Evolutionary conservation across 2,797 vertebrate genomes (phyloP).

Genomic region (Borostomias antarcticus): DNA sequence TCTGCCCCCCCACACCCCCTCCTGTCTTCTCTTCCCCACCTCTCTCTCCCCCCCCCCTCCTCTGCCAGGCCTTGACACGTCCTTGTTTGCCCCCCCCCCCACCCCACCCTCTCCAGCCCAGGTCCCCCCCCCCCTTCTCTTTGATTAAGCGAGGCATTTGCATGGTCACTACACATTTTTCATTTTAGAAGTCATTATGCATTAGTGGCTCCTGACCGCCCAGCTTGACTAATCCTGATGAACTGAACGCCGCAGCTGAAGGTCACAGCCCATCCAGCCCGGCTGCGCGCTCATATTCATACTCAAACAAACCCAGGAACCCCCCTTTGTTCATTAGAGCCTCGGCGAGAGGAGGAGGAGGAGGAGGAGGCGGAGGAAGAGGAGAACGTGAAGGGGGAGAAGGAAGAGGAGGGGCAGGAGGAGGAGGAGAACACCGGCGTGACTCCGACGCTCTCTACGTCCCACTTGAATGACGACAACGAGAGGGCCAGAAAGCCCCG

Average conservation of each 20-base stretch:
- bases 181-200: slow-evolving; percentile 99
- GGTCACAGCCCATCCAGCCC: slow-evolving; percentile 98
- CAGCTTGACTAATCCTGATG: slow-evolving; percentile 99
- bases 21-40: slow-evolving; percentile 73
- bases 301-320: slow-evolving; percentile 97
- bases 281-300: slow-evolving; percentile 99
- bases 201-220: slow-evolving; percentile 99
- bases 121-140: slow-evolving; percentile 88
- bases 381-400: too few relatives aligned
- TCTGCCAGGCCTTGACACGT: slow-evolving; percentile 96
- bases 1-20: slow-evolving; percentile 85
- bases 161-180: slow-evolving; percentile 99
- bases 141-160: slow-evolving; percentile 99
- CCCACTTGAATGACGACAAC: slow-evolving; percentile 34
- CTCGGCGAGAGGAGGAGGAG: slow-evolving; percentile 62
- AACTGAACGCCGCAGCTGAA: slow-evolving; percentile 99
- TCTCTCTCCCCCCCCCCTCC: slow-evolving; percentile 74
- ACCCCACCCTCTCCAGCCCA: slow-evolving; percentile 82
- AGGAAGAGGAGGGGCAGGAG: slow-evolving; percentile 38
- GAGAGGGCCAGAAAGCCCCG: slow-evolving; percentile 52
- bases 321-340: slow-evolving; percentile 97
- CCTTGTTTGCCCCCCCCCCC: slow-evolving; percentile 87
- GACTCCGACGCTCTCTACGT: slow-evolving; percentile 38
- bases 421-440: slow-evolving; percentile 48
- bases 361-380: neutral